Evolutionary conservation across 1,140 invertebrate species (phyloP), one percentile per base, ranked within the genome.

Genomic region (Aphelinus certus): DNA sequence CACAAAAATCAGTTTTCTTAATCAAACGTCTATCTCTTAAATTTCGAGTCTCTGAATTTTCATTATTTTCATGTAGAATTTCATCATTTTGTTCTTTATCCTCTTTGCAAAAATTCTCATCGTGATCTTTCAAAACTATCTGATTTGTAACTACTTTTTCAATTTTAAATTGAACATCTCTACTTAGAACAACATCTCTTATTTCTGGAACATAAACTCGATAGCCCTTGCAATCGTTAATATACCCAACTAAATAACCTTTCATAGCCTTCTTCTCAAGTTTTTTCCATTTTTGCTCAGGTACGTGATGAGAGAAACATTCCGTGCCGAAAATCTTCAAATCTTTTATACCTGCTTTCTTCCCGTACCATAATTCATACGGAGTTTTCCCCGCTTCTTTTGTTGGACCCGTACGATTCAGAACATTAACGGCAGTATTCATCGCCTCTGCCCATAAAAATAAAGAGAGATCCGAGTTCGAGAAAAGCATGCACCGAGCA

Each of bases 231-330:
- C 7, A 9, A 10, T 78, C 45, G 4, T 72, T 74, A 3, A 51
- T 26, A 46, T 78, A 78, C 3, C 77, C 77, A 1, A 78, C 46
- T 46, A 78, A 70, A 47, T 63, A 55, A 0, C 75, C 75, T 10
- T 76, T 69, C 7, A 62, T 60, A 1, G 62, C 58, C 3, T 76
- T 70, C 1, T 26, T 49, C 7, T 76, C 68, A 0, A 75, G 66
- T 45, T 78, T 78, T 51, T 61, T 65, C 51, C 61, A 62, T 3
- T 62, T 63, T 9, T 71, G 60, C 7, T 51, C 10, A 43, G 64
- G 60, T 60, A 75, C 45, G 9, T 65, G 60, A n/a, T n/a, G n/a
- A 3, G 72, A 53, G 3, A 76, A 69, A 2, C 57, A 68, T 58
- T 72, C 71, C 0, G 71, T 73, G 0, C 67, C 71, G 42, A 77